Evolutionary conservation across 1,140 invertebrate genomes (phyloP).

Genomic region (Aphidius ervi): DNA sequence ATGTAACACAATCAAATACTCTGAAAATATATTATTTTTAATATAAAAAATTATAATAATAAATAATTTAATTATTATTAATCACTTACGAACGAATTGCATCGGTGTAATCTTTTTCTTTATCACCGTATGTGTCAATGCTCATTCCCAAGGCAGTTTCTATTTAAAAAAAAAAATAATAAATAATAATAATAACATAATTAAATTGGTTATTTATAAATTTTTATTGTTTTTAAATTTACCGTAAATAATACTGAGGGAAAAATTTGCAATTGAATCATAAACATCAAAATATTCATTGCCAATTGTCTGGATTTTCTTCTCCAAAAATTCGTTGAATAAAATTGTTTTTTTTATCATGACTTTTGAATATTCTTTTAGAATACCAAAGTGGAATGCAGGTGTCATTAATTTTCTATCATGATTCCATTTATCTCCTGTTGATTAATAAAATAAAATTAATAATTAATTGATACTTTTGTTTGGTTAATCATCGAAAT

Average conservation of each 20-base stretch:
- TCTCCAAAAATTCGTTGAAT: conserved; percentile 49
- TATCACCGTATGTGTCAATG: conserved; percentile 60
- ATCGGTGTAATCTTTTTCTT: conserved; percentile 58
- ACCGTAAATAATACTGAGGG: conserved; percentile 72
- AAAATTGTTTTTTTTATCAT: conserved; percentile 69
- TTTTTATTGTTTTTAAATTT: neutral
- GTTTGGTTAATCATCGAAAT: conserved; percentile 1
- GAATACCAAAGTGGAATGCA: conserved; percentile 79
- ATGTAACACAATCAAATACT: conserved; percentile 30
- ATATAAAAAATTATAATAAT: too few species aligned
- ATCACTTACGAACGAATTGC: conserved; percentile 52
- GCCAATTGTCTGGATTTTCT: conserved; percentile 38
- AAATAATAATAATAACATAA: neutral
- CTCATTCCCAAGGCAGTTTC: conserved; percentile 69
- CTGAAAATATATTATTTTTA: conserved; percentile 20
- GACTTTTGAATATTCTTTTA: conserved; percentile 69
- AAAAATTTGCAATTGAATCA: conserved; percentile 60
- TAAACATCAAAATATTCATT: conserved; percentile 58
- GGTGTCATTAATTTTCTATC: conserved; percentile 78
- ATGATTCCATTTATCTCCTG: conserved; percentile 69
- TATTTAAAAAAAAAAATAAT: neutral
- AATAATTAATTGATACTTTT: too few species aligned
- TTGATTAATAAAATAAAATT: neutral
- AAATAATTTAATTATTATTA: too few species aligned
- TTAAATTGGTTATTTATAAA: neutral